Evolutionary conservation across 2,113 vertebrate species (phyloP), one percentile per base, ranked within the genome.

Genomic region (Peromyscus maniculatus): DNA sequence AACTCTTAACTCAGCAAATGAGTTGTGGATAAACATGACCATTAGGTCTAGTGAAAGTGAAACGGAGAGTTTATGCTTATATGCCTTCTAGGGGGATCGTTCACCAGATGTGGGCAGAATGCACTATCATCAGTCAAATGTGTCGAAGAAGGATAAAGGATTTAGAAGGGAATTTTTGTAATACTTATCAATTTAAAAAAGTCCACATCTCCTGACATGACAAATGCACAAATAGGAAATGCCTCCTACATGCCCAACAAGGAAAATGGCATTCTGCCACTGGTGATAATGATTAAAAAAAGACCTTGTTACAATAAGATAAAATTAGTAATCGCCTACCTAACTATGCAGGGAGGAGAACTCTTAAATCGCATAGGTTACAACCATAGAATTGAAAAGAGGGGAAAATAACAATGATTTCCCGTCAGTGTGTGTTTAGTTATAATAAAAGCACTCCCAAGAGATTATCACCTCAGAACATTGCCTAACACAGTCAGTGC

Each of bases 391-490:
- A 78, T 52, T 89, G 3, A 78, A 79, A 83, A 82, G 52, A 36
- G 66, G n/a, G 9, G 43, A 66, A 62, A 69, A 52, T 94, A 72
- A 16, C 62, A 87, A 67, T 94, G 0, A 92, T 79, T 96, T 89
- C 69, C 5, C 46, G 90, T 55, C 55, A 69, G 89, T 77, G 49
- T 74, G 0, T 75, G 62, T 33, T 74, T 79, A 87, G 3, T 89
- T n/a, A 22, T 52, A 71, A 55, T 59, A 69, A 1, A 88, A 62
- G 49, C 49, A 9, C 67, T 87, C 57, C 59, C 15, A 69, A 15
- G 24, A 87, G 17, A 66, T 92, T 43, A 77, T 67, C 28, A 67
- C 28, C 26, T 39, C 13, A 57, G n/a, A 95, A 28, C 28, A 82
- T 33, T 78, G 22, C 1, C 28, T 55, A 46, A 39, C 39, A 83